phyloP scores from a whole-genome alignment of 2,888 invertebrate species.

The Lasioglossum lativentre region DNA sequence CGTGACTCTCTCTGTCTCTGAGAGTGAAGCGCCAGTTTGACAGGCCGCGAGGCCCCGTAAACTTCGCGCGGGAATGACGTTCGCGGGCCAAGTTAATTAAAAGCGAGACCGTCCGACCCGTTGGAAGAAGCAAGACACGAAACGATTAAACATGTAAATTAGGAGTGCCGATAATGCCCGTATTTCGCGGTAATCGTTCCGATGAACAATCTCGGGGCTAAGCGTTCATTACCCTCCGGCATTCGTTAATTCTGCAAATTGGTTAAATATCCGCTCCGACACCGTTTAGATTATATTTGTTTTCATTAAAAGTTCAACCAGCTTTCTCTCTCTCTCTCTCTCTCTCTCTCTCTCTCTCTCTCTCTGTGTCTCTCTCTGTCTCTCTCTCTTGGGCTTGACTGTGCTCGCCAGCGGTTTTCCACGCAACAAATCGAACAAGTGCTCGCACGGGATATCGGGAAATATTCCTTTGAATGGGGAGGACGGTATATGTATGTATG shows the following conservation, averaged over 20 bases:
- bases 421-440: constrained; percentile 4
- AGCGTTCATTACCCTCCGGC: neutral
- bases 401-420: neutral
- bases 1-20: no score
- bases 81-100: neutral
- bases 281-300: neutral
- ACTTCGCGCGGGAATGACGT: no score
- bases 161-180: neutral
- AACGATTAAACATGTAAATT: neutral
- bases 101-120: neutral
- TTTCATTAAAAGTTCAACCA: neutral
- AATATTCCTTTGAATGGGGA: constrained; percentile 29
- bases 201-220: neutral
- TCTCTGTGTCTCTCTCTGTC: no score
- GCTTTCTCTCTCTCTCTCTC: no score
- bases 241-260: constrained; percentile 37
- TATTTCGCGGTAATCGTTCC: neutral
- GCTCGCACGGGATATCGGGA: constrained; percentile 25
- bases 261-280: constrained; percentile 34
- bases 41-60: no score
- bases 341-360: no score
- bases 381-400: no score
- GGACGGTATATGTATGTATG: neutral
- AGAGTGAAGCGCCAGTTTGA: no score
- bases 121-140: neutral